A percentile compares a stretch with the other conserved stretches of the same genome.
phyloP scores from a whole-genome alignment of 1,140 invertebrate species.

The Sycobia sp. region DNA sequence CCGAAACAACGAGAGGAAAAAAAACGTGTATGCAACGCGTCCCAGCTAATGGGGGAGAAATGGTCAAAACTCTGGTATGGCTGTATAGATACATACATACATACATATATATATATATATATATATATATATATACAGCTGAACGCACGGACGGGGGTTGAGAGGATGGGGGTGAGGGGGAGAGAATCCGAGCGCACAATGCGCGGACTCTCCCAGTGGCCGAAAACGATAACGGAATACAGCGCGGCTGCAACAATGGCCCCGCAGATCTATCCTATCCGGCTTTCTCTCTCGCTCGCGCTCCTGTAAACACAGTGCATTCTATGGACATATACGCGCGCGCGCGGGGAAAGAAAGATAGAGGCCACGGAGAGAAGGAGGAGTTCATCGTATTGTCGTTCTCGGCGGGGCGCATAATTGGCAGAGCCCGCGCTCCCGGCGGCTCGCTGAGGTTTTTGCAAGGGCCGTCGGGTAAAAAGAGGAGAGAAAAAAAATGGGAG shows the following conservation, averaged over 20 bases:
- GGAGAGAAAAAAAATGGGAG: conserved; percentile 4
- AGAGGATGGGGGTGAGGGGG: too few species aligned
- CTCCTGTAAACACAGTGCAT: conserved; percentile 7
- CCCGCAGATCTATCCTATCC: too few species aligned
- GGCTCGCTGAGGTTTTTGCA: conserved; percentile 20
- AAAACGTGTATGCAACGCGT: conserved; percentile 21
- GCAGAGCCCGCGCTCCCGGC: conserved; percentile 8
- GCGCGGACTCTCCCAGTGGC: conserved; percentile 18
- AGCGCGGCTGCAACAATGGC: conserved; percentile 31
- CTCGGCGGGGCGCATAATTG: conserved; percentile 25
- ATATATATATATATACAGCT: too few species aligned
- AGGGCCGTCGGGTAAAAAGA: conserved; percentile 7
- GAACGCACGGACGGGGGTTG: too few species aligned
- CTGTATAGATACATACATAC: too few species aligned
- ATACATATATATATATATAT: too few species aligned
- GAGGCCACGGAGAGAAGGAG: not conserved
- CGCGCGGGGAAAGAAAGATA: not conserved
- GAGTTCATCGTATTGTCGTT: conserved; percentile 32
- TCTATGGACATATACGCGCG: not conserved
- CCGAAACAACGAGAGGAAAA: too few species aligned
- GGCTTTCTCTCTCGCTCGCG: too few species aligned
- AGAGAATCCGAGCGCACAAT: too few species aligned
- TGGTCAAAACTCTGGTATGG: conserved; percentile 34
- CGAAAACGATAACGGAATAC: conserved; percentile 32
- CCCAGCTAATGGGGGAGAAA: conserved; percentile 43